A percentile compares a stretch with the other conserved stretches of the same genome.
phyloP scores from a whole-genome alignment of 2,888 invertebrate species.

The Helobdella robusta region DNA sequence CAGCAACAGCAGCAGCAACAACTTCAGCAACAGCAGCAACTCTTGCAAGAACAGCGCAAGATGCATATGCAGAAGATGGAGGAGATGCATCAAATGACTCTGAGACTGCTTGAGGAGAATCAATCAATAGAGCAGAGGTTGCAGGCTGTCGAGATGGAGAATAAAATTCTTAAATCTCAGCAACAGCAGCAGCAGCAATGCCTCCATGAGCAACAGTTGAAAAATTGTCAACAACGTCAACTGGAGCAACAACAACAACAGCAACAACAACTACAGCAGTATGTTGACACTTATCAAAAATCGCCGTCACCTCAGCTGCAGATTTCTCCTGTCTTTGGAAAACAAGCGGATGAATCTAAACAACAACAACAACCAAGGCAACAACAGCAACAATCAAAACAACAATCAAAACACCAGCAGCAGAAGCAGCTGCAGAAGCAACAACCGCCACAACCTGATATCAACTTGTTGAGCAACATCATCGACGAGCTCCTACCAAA shows the following conservation, averaged over 20 bases:
- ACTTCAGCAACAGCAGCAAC: too few relatives aligned
- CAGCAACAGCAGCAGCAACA: too few relatives aligned
- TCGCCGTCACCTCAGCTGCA: neutral
- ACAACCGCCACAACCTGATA: neutral
- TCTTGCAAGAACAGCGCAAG: too few relatives aligned
- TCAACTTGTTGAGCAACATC: too few relatives aligned
- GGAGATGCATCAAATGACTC: too few relatives aligned
- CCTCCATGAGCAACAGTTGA: neutral
- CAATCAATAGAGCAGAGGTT: too few relatives aligned
- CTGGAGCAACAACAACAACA: neutral
- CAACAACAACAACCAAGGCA: neutral
- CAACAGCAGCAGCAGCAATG: neutral
- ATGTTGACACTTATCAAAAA: neutral
- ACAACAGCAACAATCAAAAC: neutral
- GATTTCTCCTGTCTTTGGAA: neutral
- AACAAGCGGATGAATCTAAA: neutral
- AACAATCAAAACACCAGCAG: neutral
- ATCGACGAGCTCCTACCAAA: too few relatives aligned
- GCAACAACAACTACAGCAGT: neutral
- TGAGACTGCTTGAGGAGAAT: too few relatives aligned
- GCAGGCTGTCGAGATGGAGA: too few relatives aligned
- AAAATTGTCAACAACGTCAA: neutral
- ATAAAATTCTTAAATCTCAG: neutral
- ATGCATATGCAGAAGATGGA: too few relatives aligned
- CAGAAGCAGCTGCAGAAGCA: conserved; percentile 6